Evolutionary conservation across 2,113 vertebrate genomes (phyloP), one percentile per base, ranked within the genome.

Genomic region (Neoarius graeffei): DNA sequence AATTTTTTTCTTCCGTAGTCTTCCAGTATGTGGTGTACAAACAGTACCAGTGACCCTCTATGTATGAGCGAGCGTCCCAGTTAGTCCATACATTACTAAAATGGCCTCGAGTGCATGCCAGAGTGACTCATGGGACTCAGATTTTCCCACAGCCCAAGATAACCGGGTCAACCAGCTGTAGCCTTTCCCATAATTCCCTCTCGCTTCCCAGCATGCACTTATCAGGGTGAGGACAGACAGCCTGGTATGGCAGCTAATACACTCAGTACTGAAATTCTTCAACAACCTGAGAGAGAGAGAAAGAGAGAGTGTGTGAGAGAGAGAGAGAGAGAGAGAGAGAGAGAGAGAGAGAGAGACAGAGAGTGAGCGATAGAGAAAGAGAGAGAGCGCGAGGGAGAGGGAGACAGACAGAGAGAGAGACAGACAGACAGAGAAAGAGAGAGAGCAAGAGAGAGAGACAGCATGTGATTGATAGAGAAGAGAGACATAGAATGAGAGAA

Each of bases 141-240:
- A 52, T 60, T 84, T 88, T 88, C 81, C 69, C 87, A 88, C 82
- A 77, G 81, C 60, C 52, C 5, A 83, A 76, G 57, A 64, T 64
- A 84, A 76, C 67, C 50, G 27, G 87, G 87, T 88, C 87, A 84
- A 20, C 7, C 20, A 42, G n/a, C 54, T 59, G 67, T 48, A 74
- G 67, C 56, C 48, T 64, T 74, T 83, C 86, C 81, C 81, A 87
- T 62, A 60, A 87, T 62, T 87, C 86, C 35, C 8, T 23, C 25
- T 14, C 10, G 57, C 59, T 62, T 62, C 59, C 69, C 87, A 79
- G 42, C 60, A 79, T 84, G 64, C 69, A 62, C 67, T 83, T 74
- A 54, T 54, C 66, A 17, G 69, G 11, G 14, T 59, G 20, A 80
- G 35, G 76, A 57, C 42, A 76, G 25, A 54, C 57, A 76, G 17